Base-by-base conservation (phyloP, 2,113 vertebrate genomes). In the Gambusia holbrooki region DNA sequence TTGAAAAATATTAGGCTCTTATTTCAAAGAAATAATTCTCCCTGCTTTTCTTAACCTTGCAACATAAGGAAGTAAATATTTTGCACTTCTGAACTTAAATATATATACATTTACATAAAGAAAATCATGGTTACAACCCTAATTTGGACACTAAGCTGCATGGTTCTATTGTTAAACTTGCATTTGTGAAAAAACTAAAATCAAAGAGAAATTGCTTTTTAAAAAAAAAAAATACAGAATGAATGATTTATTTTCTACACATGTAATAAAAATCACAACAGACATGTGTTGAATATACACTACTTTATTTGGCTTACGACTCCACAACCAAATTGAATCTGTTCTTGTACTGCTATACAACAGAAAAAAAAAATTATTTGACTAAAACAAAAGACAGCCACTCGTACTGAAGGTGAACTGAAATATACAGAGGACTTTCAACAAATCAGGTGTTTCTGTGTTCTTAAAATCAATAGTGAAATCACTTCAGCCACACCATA, bases 251-350 rank as follows among this genome's bases (percentile, higher is more conserved):
- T 48, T 48, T 48, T 19, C 15, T 48, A 19, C 17, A 48, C 22
- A 58, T n/a, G 25, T n/a, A 58, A 58, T 61, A 40, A 62, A 69
- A 62, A 2, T n/a, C 19, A 51, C 54, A 51, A 48, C 37, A 35
- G n/a, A 28, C 12, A 35, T 13, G 4, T 14, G 3, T 51, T 75
- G 58, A 71, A 84, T 83, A 85, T 42, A 82, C 45, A 82, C 15
- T 54, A 66, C 5, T 92, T 92, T 87, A 90, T 87, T 90, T 58
- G 62, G 78, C 37, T 68, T 22, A 19, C 40, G 28, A 67, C 69
- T 71, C 19, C 63, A 61, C 61, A 76, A 51, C 35, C 73, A 81
- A 58, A 40, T 62, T 19, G 71, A 29, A 80, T 29, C 51, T 86
- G 29, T 33, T 45, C 29, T 13, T 22, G 14, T 74, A 62, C 61